A percentile compares a stretch with the other conserved stretches of the same genome.
These are phyloP conservation scores for Nipponacmea schrenckii DNA, from an alignment of 2,888 invertebrate species.

Conservation along the genomic window DNA sequence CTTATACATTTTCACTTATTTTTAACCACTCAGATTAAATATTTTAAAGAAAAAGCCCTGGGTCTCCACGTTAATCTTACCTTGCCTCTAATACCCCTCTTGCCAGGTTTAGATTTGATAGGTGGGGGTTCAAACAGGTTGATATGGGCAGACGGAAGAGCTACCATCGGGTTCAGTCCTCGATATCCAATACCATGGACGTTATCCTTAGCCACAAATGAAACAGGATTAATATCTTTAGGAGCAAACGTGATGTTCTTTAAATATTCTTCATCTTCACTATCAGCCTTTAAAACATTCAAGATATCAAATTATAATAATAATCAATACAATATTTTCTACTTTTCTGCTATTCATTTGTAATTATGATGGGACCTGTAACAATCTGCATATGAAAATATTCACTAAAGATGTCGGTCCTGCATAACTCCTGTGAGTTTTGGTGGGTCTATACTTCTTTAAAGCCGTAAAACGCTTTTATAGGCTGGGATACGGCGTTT, in stretches of 20 bases:
- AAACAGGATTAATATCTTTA: conserved; percentile 73
- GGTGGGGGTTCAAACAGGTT: conserved; percentile 49
- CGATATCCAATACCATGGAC: conserved; percentile 71
- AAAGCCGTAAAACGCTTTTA: too few species aligned
- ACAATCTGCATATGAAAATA: too few species aligned
- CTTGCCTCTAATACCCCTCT: conserved; percentile 61
- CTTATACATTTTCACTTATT: background rate
- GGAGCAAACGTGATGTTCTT: conserved; percentile 61
- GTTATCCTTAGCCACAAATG: conserved; percentile 81
- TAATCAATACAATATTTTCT: background rate
- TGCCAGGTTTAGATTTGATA: conserved; percentile 22
- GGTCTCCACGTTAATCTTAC: conserved; percentile 32
- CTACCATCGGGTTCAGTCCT: conserved; percentile 57
- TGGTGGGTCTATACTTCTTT: too few species aligned
- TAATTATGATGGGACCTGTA: too few species aligned
- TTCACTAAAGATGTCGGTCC: too few species aligned
- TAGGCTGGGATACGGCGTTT: too few species aligned
- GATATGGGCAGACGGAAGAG: conserved; percentile 51
- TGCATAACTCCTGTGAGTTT: too few species aligned
- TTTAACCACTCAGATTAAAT: background rate
- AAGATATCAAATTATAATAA: background rate
- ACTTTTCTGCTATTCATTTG: background rate
- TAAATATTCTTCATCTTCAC: conserved; percentile 45
- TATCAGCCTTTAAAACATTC: background rate
- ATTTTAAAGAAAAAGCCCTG: background rate